Evolutionary conservation across 1,140 invertebrate species (phyloP), one percentile per base, ranked within the genome.

Genomic region (Scaptomyza hsui): DNA sequence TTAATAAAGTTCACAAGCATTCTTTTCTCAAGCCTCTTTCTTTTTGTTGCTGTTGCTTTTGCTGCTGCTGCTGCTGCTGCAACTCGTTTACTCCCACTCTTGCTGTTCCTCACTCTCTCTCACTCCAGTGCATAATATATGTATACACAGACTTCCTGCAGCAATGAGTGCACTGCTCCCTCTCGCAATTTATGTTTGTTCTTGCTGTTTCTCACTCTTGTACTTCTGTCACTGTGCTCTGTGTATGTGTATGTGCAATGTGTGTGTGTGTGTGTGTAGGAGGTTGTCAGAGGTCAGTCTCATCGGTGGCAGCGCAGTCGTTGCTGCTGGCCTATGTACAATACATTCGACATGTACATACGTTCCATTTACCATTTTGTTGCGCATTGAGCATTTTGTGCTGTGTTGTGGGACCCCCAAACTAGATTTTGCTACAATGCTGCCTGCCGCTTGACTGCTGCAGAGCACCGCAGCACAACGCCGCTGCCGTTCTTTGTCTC

Each of bases 221-320:
- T 69, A 48, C 57, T 59, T 57, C 55, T 72, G 48, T 61, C 42
- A 45, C 44, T 67, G 29, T 18, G 10, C 39, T 45, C 7, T 24
- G 13, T 56, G 1, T 51, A n/a, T 56, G 13, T 44, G 29, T 64
- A 47, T 49, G 10, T 67, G 45, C n/a, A n/a, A n/a, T 51, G 15
- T 56, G 13, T 44, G 29, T 64, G 51, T 49, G 10, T 67, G 45
- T 74, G 16, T 72, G 72, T 89, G 82, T 86, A 88, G 82, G 82
- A 89, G 82, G 82, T 86, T 86, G 82, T 86, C 82, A 86, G 82
- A 86, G 82, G 82, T 86, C 82, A 89, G 82, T 86, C 82, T 86
- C 82, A 86, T 86, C 72, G 74, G 59, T 48, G 69, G 71, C 79
- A 82, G 78, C 78, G 77, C 76, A 63, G 77, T 42, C 51, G 55